phyloP scores from a whole-genome alignment of 2,113 vertebrate genomes.

The Ptilonorhynchus violaceus region DNA sequence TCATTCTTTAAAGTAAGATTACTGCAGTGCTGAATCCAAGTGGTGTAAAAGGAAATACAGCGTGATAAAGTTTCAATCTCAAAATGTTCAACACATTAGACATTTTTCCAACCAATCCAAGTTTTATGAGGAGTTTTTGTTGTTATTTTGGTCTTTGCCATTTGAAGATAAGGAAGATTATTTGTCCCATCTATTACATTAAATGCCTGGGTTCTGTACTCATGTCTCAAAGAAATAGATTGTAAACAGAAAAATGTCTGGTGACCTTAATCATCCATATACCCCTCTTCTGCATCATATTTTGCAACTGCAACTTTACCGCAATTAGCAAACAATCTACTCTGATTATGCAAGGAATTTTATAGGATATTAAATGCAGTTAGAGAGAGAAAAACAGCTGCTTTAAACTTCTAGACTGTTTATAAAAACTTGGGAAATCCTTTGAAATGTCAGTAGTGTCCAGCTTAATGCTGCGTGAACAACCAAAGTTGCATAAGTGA shows the following conservation, averaged over 20 bases:
- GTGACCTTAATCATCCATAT: background rate
- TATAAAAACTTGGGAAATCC: background rate
- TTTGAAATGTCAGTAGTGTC: background rate
- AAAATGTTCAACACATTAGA: background rate
- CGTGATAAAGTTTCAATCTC: background rate
- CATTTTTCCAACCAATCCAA: background rate
- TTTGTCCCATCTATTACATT: background rate
- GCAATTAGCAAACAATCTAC: background rate
- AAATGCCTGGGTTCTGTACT: background rate
- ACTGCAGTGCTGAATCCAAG: background rate
- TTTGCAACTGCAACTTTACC: background rate
- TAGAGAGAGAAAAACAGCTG: background rate
- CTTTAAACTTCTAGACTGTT: background rate
- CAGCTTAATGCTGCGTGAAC: background rate
- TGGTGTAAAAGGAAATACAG: background rate
- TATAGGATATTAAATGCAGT: background rate
- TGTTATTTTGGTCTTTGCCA: background rate
- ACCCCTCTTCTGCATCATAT: background rate
- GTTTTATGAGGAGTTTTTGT: background rate
- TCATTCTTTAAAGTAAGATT: background rate
- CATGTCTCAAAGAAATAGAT: background rate
- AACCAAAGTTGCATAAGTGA: background rate
- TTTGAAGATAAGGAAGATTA: background rate
- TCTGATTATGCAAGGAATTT: background rate
- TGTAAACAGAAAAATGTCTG: background rate